Conservation (phyloP, 2,113 vertebrate species). For the Vicugna pacos region DNA sequence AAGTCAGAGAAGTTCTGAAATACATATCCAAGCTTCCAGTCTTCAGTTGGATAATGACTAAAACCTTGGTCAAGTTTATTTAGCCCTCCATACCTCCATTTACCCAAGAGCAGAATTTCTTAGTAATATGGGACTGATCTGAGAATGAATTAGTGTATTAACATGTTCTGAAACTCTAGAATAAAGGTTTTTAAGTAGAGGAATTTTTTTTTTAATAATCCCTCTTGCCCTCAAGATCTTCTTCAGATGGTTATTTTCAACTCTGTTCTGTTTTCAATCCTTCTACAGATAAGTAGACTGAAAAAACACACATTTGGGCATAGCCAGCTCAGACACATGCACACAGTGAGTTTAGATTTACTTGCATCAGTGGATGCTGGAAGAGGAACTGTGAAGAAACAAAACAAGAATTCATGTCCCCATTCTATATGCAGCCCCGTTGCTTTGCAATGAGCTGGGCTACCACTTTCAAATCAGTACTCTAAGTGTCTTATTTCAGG, state of each 20-base stretch:
- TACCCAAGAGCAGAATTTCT: not conserved
- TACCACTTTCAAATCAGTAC: slow-evolving; percentile 32
- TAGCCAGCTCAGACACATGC: not conserved
- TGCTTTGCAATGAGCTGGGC: not conserved
- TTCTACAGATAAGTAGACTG: not conserved
- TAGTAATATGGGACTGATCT: not conserved
- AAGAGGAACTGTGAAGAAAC: not conserved
- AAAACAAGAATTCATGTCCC: not conserved
- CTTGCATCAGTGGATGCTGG: not conserved
- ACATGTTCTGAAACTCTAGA: slow-evolving; percentile 34
- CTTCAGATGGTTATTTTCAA: not conserved
- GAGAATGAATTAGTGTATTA: not conserved
- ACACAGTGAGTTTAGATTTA: not conserved
- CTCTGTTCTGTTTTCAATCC: not conserved
- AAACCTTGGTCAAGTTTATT: not conserved
- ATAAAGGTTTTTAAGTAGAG: not conserved
- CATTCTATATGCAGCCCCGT: not conserved
- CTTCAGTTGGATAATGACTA: not conserved
- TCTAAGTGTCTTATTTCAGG: slow-evolving; percentile 22
- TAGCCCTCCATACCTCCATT: not conserved
- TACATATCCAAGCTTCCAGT: not conserved
- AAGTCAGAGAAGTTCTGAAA: not conserved
- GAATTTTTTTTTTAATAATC: not conserved
- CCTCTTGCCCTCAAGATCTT: not conserved
- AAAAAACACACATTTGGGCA: not conserved